Evolutionary conservation across 2,113 vertebrate genomes (phyloP).

Genomic region (Psittacara wagleri): DNA sequence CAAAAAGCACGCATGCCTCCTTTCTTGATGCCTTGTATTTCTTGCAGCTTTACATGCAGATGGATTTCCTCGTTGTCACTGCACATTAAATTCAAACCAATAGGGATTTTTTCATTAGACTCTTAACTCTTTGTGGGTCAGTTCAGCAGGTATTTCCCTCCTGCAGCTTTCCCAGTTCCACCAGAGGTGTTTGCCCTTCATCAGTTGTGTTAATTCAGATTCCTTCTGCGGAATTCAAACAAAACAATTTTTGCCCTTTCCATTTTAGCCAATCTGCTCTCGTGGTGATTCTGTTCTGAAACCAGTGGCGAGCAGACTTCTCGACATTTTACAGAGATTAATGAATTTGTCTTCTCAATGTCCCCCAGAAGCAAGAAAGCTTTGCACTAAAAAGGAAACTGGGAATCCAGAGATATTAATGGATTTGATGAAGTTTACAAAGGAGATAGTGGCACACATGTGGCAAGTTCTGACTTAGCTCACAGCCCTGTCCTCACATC

Average conservation of each 20-base stretch:
- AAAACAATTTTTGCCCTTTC: background rate
- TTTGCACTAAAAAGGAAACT: background rate
- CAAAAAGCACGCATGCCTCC: background rate
- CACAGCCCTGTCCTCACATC: background rate
- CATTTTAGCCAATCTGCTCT: background rate
- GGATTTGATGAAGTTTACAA: background rate
- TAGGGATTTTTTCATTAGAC: background rate
- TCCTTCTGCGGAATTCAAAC: background rate
- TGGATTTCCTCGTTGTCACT: slow-evolving; percentile 30
- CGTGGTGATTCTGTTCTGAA: background rate
- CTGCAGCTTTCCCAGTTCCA: background rate
- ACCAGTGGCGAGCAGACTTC: background rate
- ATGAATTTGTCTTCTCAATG: background rate
- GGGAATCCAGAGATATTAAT: background rate
- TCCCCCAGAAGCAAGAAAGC: background rate
- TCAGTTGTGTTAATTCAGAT: background rate
- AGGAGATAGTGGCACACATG: background rate
- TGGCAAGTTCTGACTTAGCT: background rate
- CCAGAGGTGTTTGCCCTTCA: background rate
- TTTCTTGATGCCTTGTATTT: slow-evolving; percentile 18
- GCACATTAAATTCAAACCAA: background rate
- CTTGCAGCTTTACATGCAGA: slow-evolving; percentile 16
- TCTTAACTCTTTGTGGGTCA: slow-evolving; percentile 11
- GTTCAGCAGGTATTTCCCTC: background rate
- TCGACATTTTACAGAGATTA: background rate